Evolutionary conservation across 2,797 vertebrate genomes (phyloP).

Genomic region (Leptatherina wallacei): DNA sequence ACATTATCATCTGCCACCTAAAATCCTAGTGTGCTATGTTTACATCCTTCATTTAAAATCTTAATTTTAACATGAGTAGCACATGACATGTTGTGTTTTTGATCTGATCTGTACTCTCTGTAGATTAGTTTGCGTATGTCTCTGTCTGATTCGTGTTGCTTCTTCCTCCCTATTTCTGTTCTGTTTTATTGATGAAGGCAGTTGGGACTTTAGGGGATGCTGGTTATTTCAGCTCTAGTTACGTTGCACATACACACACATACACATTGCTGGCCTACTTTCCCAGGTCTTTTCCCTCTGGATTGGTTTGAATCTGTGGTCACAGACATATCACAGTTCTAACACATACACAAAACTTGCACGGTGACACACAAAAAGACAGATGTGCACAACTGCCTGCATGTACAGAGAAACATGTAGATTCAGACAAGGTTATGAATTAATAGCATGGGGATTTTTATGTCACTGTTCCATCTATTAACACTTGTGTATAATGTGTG

Average conservation of each 20-base stretch:
- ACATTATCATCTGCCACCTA: not conserved
- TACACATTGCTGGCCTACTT: constrained; percentile 68
- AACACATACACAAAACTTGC: constrained; percentile 12
- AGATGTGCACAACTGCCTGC: constrained; percentile 27
- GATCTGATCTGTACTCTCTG: constrained; percentile 2
- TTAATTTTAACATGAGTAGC: constrained; percentile 26
- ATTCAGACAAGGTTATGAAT: constrained; percentile 43
- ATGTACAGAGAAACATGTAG: not conserved
- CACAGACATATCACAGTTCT: constrained; percentile 50
- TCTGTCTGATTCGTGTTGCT: constrained; percentile 30
- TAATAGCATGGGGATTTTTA: constrained; percentile 2
- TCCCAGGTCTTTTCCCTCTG: constrained; percentile 66
- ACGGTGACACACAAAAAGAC: constrained; percentile 8
- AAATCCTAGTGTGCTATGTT: not conserved
- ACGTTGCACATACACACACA: constrained; percentile 41
- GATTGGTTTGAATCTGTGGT: constrained; percentile 59
- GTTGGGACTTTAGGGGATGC: constrained; percentile 70
- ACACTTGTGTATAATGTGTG: not conserved
- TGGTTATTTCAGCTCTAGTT: constrained; percentile 84
- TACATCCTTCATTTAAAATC: constrained; percentile 1
- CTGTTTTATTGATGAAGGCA: constrained; percentile 83
- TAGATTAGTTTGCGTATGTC: not conserved
- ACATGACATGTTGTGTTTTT: constrained; percentile 20
- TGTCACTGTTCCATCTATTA: not conserved
- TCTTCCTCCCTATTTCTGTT: constrained; percentile 46